Evolutionary conservation across 2,113 vertebrate genomes (phyloP), one percentile per base, ranked within the genome.

Genomic region (Larimichthys crocea): DNA sequence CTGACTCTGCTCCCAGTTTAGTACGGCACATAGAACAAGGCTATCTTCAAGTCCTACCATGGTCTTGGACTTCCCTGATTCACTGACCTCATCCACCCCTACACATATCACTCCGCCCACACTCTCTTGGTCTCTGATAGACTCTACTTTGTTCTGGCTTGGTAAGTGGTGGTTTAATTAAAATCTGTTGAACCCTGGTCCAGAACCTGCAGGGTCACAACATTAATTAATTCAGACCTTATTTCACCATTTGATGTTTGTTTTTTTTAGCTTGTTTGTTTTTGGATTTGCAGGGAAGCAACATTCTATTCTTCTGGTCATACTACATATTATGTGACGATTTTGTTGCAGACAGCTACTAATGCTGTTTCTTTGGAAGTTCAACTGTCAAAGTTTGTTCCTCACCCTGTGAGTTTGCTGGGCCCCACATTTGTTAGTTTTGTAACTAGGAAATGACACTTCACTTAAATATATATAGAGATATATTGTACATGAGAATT

Each of bases 71-170:
- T 29, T 42, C 42, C 40, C 5, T 31, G 66, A 53, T 50, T 76
- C 57, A 24, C 42, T 74, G 55, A 79, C 83, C 72, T 77, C 52
- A 17, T 68, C 49, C 60, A 67, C 12, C 64, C 59, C 62, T 4
- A 50, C 64, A 49, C 52, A 72, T 76, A 61, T 60, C 64, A 20
- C 57, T 74, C 19, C 19, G 29, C 35, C 49, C 59, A 44, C 35
- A 14, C 48, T 52, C 56, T 64, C n/a, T 26, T 42, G 2, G 44
- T 62, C 24, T 3, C 72, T 44, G 24, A 74, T 74, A 72, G 71
- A 68, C 60, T 71, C 48, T 49, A 55, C 59, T 67, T 52, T 29
- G 3, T 35, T 29, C 52, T 29, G 3, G 35, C 40, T 17, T 59
- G 31, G 49, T 83, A 57, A 6, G 24, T n/a, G n/a, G 49, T 31